Evolutionary conservation across 64 coral and sea anemone genomes (phyloP).

Genomic region (Exaiptasia diaphana): DNA sequence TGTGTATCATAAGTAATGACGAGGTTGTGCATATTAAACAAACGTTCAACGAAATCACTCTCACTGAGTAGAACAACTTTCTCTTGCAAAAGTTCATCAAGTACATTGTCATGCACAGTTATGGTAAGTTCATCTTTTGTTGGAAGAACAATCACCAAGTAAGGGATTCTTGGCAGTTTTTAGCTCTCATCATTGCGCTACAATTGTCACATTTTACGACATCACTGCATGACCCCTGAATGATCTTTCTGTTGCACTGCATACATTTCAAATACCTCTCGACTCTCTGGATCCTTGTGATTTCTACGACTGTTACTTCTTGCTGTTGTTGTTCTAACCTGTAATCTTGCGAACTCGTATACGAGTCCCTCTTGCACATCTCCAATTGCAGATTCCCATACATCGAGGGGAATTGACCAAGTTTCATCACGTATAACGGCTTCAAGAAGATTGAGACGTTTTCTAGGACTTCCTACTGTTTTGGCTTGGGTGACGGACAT

Average conservation of each 20-base stretch:
- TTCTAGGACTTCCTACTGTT: slow-evolving; percentile 14
- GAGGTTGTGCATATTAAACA: slow-evolving; percentile 14
- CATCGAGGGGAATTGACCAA: slow-evolving; percentile 21
- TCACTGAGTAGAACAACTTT: slow-evolving; percentile 18
- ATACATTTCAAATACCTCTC: slow-evolving; percentile 38
- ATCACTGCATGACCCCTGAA: slow-evolving; percentile 31
- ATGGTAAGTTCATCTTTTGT: not conserved
- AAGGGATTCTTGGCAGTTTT: slow-evolving; percentile 11
- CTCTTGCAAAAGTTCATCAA: not conserved
- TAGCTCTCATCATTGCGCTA: slow-evolving; percentile 14
- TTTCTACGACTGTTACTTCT: not conserved
- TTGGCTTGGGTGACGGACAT: slow-evolving; percentile 16
- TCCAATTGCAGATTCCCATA: slow-evolving; percentile 32
- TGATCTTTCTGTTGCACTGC: slow-evolving; percentile 49
- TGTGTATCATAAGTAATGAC: not conserved
- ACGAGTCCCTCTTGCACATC: slow-evolving; percentile 28
- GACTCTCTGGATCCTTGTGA: slow-evolving; percentile 12
- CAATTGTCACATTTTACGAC: slow-evolving; percentile 36
- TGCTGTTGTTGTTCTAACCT: not conserved
- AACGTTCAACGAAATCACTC: not conserved
- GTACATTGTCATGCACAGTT: not conserved
- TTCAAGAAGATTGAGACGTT: slow-evolving; percentile 24
- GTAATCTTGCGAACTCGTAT: not conserved
- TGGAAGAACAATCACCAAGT: not conserved
- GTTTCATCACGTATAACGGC: slow-evolving; percentile 17